phyloP scores from a whole-genome alignment of 2,888 invertebrate genomes.

The Synanthedon andrenaeformis region DNA sequence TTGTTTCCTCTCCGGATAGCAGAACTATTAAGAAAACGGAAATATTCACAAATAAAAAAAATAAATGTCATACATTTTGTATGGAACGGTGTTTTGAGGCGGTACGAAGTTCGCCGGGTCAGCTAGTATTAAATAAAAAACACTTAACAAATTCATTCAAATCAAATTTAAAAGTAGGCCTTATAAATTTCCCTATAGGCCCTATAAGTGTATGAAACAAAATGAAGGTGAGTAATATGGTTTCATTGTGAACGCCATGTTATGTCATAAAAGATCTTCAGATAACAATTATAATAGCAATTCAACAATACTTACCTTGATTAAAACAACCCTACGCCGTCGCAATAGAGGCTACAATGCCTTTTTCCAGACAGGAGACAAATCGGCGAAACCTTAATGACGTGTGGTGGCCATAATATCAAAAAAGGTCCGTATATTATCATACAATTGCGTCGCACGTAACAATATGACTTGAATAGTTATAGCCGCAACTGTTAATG shows the following conservation, averaged over 20 bases:
- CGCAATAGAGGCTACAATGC: not conserved
- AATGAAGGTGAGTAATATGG: too few species aligned
- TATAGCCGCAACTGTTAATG: constrained; percentile 1
- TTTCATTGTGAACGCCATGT: not conserved
- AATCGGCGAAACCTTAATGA: constrained; percentile 21
- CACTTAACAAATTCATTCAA: too few species aligned
- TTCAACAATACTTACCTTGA: not conserved
- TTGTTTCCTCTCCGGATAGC: too few species aligned
- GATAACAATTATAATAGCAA: not conserved
- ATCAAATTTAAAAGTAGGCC: too few species aligned
- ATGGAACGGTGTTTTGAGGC: too few species aligned
- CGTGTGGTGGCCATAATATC: constrained; percentile 50
- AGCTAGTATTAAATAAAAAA: too few species aligned
- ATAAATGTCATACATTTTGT: too few species aligned
- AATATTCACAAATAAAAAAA: too few species aligned
- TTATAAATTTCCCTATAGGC: too few species aligned
- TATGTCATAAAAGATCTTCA: not conserved
- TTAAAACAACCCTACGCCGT: not conserved
- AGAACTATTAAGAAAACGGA: too few species aligned
- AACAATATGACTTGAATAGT: constrained; percentile 23
- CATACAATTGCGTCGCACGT: constrained; percentile 55
- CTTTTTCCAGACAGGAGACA: constrained; percentile 1
- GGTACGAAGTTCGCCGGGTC: too few species aligned
- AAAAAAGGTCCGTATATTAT: constrained; percentile 53
- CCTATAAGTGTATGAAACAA: too few species aligned